Conservation (phyloP, 2,797 vertebrate species). For the Dryobates pubescens region DNA sequence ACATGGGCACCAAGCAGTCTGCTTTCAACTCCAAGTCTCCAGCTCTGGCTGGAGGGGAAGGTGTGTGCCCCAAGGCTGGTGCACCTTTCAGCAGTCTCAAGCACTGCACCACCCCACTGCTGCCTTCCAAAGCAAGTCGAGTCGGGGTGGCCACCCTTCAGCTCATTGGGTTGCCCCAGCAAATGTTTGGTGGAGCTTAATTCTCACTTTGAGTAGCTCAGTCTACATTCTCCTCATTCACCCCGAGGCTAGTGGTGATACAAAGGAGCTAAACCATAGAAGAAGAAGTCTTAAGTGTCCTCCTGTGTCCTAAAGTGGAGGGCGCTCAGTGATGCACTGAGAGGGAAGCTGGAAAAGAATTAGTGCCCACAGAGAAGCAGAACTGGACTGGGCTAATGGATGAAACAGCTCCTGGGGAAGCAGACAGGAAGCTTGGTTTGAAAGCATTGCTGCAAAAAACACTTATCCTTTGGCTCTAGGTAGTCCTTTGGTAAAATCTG, state of each 20-base stretch:
- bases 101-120: background rate
- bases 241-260: background rate
- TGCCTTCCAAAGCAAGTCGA: background rate
- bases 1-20: background rate
- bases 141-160: background rate
- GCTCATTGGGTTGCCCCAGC: background rate
- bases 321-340: background rate
- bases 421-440: constrained; percentile 23
- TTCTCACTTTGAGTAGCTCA: background rate
- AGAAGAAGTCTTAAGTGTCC: background rate
- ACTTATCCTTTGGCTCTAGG: constrained; percentile 16
- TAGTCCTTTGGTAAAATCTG: background rate
- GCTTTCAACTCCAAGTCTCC: background rate
- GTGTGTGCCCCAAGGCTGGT: background rate
- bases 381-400: background rate
- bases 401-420: background rate
- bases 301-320: background rate
- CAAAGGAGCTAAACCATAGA: background rate
- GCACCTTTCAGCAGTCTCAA: background rate
- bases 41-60: background rate
- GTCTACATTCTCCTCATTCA: background rate
- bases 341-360: background rate
- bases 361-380: background rate
- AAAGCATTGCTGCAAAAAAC: background rate
- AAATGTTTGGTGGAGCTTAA: background rate